These are phyloP conservation scores for Meandrusa payeni DNA, from an alignment of 2,888 invertebrate species.

Conservation along the genomic window DNA sequence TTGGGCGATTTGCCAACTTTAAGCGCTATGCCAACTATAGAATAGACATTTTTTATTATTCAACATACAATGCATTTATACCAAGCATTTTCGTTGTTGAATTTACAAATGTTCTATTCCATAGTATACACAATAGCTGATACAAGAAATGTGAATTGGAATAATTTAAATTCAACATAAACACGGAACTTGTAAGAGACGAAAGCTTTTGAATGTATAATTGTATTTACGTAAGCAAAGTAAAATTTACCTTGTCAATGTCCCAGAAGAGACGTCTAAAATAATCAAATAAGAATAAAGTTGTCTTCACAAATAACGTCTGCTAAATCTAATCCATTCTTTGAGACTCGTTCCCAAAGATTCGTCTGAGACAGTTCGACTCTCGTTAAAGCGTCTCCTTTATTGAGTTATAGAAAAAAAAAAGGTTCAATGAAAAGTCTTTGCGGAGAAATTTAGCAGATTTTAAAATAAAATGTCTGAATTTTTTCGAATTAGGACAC, in stretches of 20 bases:
- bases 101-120: too few species aligned
- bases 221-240: conserved; percentile 29
- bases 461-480: conserved; percentile 9
- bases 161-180: conserved; percentile 13
- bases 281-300: conserved; percentile 55
- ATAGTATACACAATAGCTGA: too few species aligned
- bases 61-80: too few species aligned
- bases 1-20: too few species aligned
- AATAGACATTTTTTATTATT: too few species aligned
- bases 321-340: conserved; percentile 46
- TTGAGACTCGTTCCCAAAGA: conserved; percentile 27
- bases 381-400: conserved; percentile 18
- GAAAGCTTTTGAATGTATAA: conserved; percentile 27
- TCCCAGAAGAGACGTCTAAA: conserved; percentile 42
- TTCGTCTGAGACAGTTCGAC: conserved; percentile 13
- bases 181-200: conserved; percentile 13
- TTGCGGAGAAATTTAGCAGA: conserved; percentile 4
- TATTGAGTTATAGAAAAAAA: conserved; percentile 19
- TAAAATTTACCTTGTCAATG: conserved; percentile 45
- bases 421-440: conserved; percentile 8
- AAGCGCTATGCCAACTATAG: too few species aligned
- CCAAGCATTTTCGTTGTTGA: too few species aligned
- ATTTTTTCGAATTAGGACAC: conserved; percentile 3
- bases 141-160: background rate
- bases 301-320: conserved; percentile 55